Base-by-base conservation (phyloP, 1,140 invertebrate species). In the Diploscapter pachys region DNA sequence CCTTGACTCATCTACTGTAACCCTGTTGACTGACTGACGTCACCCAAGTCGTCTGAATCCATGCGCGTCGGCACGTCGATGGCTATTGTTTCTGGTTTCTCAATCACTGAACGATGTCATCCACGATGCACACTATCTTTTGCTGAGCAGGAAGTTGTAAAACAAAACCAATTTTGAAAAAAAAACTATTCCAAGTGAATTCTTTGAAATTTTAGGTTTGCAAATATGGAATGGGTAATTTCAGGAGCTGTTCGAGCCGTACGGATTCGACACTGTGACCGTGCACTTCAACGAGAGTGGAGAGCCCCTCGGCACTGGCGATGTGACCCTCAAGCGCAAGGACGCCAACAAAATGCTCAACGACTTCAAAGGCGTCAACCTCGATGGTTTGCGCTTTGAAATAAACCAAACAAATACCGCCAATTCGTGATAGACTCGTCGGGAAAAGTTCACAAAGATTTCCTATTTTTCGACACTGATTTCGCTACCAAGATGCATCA, bases 271-370 rank as follows among this genome's bases (percentile, higher is more conserved):
- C 9, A 54, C 31, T 31, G 70, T 75, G 50, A 31, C 57, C 3
- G 72, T 74, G 31, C 72, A 74, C 72, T 75, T 55, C 59, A 57
- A 74, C 50, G 72, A 76, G 11, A 53, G 51, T 50, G 72, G 72
- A 6, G 67, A 53, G 4, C 50, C 53, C 9, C 31, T 74, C n/a
- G 72, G 72, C 5, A 76, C 72, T 56, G 72, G 49, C 11, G 70
- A 59, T 13, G 70, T 74, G 48, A 51, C 59, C 53, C 9, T 63
- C 48, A 50, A 76, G 9, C 72, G 50, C 8, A 49, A 48, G 4
- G 57, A 63, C 8, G 52, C 72, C 9, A 53, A 48, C 6, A 74
- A 75, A 57, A 11, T 74, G 5, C 6, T 74, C 8, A 50, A 76
- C 13, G 72, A 76, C 31, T 74, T 76, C 70, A 11, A 53, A 2